phyloP scores from a whole-genome alignment of 1,140 invertebrate species.

The Tetramorium parvispinum region DNA sequence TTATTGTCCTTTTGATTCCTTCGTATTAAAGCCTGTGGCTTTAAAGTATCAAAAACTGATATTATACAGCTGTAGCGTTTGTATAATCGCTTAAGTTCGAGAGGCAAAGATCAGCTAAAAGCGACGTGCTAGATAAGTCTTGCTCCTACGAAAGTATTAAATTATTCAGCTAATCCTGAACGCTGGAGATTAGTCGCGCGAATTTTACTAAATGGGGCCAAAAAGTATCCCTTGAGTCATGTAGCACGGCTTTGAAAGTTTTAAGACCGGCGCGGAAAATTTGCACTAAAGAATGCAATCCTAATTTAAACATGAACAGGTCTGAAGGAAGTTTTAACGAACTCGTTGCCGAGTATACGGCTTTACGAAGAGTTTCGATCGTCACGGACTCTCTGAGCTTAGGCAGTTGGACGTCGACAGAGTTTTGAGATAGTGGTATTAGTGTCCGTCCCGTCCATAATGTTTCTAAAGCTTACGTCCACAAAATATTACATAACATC shows the following conservation, averaged over 20 bases:
- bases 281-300: slow-evolving; percentile 70
- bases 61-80: neutral
- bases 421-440: slow-evolving; percentile 60
- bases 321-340: slow-evolving; percentile 69
- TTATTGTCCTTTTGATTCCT: neutral
- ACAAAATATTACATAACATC: slow-evolving; percentile 54
- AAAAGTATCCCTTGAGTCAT: slow-evolving; percentile 54
- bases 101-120: slow-evolving; percentile 15
- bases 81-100: slow-evolving; percentile 40
- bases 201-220: slow-evolving; percentile 58
- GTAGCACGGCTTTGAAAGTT: slow-evolving; percentile 64
- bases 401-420: slow-evolving; percentile 58
- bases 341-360: slow-evolving; percentile 58
- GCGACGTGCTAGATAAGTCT: slow-evolving; percentile 16
- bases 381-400: slow-evolving; percentile 62
- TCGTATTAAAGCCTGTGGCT: neutral
- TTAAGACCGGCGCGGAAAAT: slow-evolving; percentile 62
- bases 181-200: slow-evolving; percentile 53
- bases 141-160: slow-evolving; percentile 41
- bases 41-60: slow-evolving; percentile 13
- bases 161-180: slow-evolving; percentile 57
- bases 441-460: slow-evolving; percentile 40
- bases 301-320: slow-evolving; percentile 70
- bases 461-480: slow-evolving; percentile 43
- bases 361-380: slow-evolving; percentile 65